Evolutionary conservation across 2,113 vertebrate genomes (phyloP).

Genomic region (Coptodon bakossiorum): DNA sequence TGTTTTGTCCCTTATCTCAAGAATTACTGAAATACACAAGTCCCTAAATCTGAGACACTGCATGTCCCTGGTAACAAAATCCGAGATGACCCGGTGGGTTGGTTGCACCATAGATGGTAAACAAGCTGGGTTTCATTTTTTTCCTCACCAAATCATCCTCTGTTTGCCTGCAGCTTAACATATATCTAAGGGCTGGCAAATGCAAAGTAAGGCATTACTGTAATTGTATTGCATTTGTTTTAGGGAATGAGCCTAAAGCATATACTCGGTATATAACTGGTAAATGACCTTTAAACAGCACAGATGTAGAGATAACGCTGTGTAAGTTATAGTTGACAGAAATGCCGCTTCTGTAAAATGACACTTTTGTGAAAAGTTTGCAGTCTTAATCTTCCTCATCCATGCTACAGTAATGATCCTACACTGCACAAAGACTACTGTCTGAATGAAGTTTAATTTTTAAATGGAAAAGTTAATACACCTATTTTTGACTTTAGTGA

Average conservation of each 20-base stretch:
- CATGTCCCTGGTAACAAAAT: background rate
- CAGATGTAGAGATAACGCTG: background rate
- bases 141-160: background rate
- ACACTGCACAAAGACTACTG: background rate
- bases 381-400: background rate
- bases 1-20: too few species aligned
- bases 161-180: background rate
- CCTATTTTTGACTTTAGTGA: background rate
- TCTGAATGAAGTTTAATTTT: background rate
- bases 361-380: background rate
- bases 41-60: background rate
- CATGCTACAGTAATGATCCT: background rate
- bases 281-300: background rate
- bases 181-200: background rate
- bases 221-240: background rate
- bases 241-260: background rate
- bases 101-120: background rate
- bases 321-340: background rate
- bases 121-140: fast-evolving
- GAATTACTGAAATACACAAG: background rate
- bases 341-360: background rate
- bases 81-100: background rate
- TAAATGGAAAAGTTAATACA: background rate
- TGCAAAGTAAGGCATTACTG: background rate
- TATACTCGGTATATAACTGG: background rate